Conservation (phyloP, 1,140 invertebrate genomes). For the Drosophila aff. region DNA sequence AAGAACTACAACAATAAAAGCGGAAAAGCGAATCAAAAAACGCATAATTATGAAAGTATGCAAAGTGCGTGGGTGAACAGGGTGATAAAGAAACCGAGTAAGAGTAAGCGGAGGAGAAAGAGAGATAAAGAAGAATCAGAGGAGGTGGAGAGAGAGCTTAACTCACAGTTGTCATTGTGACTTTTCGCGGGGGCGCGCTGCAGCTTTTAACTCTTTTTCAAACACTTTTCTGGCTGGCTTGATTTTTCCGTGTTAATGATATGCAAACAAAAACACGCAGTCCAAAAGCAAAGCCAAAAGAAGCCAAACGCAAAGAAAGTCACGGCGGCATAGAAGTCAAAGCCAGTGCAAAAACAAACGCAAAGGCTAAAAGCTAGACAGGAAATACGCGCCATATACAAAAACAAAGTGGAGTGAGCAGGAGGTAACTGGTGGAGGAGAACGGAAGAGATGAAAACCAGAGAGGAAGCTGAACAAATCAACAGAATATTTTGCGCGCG, state of each 20-base stretch:
- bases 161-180: constrained; percentile 40
- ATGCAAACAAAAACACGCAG: constrained; percentile 72
- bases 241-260: constrained; percentile 75
- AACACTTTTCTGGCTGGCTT: constrained; percentile 51
- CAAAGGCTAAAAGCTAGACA: constrained; percentile 52
- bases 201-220: constrained; percentile 63
- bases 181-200: constrained; percentile 50
- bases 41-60: constrained; percentile 76
- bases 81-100: constrained; percentile 4
- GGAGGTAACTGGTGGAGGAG: constrained; percentile 13
- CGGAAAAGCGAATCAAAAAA: constrained; percentile 37
- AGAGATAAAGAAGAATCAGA: background rate
- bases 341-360: constrained; percentile 32
- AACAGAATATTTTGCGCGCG: constrained; percentile 75
- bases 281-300: constrained; percentile 30
- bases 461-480: constrained; percentile 64
- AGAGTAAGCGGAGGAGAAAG: background rate
- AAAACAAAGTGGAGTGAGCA: constrained; percentile 32
- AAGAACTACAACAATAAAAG: constrained; percentile 28
- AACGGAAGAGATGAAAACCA: constrained; percentile 3
- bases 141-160: constrained; percentile 15
- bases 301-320: constrained; percentile 28
- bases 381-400: constrained; percentile 77
- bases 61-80: constrained; percentile 57
- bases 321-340: constrained; percentile 22